phyloP scores from a whole-genome alignment of 2,888 invertebrate species.

The Drosophila sordidula region DNA sequence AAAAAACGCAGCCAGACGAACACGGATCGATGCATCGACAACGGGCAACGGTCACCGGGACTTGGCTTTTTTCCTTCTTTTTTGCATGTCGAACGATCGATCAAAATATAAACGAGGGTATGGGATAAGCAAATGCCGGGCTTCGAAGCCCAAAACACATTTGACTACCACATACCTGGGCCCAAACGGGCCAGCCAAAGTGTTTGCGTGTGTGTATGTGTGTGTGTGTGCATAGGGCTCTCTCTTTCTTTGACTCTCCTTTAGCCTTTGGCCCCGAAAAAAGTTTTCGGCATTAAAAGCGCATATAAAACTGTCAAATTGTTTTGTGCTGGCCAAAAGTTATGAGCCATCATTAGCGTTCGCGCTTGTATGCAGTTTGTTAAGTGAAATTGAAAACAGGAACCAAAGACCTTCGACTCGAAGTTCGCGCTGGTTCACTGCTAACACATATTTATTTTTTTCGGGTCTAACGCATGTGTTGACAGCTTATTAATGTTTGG shows the following conservation, averaged over 20 bases:
- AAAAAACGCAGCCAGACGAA: slow-evolving; percentile 47
- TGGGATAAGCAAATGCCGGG: slow-evolving; percentile 54
- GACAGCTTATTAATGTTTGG: slow-evolving; percentile 83
- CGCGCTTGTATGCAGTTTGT: slow-evolving; percentile 72
- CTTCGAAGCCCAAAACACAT: not conserved
- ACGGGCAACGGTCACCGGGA: slow-evolving; percentile 37
- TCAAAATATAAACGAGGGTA: slow-evolving; percentile 78
- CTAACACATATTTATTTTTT: slow-evolving; percentile 17
- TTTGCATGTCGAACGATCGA: slow-evolving; percentile 79
- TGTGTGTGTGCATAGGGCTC: slow-evolving; percentile 3
- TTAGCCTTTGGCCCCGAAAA: slow-evolving; percentile 45
- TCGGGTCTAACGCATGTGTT: slow-evolving; percentile 81
- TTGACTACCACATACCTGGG: slow-evolving; percentile 24
- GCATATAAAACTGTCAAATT: slow-evolving; percentile 84
- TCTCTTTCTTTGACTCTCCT: slow-evolving; percentile 4
- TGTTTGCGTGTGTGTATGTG: no score
- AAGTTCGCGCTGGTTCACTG: not conserved
- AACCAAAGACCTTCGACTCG: slow-evolving; percentile 16
- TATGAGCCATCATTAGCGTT: slow-evolving; percentile 83
- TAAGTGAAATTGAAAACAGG: slow-evolving; percentile 74
- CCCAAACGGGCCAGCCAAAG: not conserved
- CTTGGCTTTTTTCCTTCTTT: slow-evolving; percentile 43
- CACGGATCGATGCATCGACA: slow-evolving; percentile 29
- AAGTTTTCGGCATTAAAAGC: slow-evolving; percentile 72
- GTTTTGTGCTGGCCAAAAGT: slow-evolving; percentile 79